Evolutionary conservation across 2,888 invertebrate species (phyloP).

Genomic region (Protophormia terraenovae): DNA sequence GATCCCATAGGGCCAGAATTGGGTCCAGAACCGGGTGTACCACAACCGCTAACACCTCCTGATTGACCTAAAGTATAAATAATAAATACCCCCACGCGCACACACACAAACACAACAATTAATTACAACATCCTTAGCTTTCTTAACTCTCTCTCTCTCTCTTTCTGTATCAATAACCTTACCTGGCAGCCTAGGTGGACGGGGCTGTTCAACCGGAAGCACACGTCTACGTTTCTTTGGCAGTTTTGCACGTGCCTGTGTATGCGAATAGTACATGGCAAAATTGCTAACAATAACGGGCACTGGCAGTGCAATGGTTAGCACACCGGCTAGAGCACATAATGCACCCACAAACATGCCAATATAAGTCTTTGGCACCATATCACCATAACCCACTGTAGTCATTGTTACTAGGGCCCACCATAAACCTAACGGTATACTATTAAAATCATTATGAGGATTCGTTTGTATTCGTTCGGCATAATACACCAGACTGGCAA

Average conservation of each 20-base stretch:
- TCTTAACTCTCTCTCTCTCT: no score
- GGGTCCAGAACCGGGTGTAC: constrained; percentile 81
- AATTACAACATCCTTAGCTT: background rate
- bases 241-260: constrained; percentile 98
- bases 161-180: constrained; percentile 61
- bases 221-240: constrained; percentile 99
- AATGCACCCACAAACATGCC: constrained; percentile 99
- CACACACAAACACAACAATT: background rate
- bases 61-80: constrained; percentile 78
- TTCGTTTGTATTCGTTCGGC: constrained; percentile 97
- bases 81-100: background rate
- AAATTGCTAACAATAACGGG: constrained; percentile 99
- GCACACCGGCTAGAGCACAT: constrained; percentile 98
- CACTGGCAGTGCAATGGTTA: constrained; percentile 99
- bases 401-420: constrained; percentile 99
- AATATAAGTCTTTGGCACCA: constrained; percentile 98
- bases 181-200: constrained; percentile 82
- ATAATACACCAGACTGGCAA: constrained; percentile 98
- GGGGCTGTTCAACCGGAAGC: constrained; percentile 95
- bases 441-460: constrained; percentile 98
- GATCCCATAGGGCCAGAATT: constrained; percentile 80
- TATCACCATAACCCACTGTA: constrained; percentile 98
- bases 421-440: constrained; percentile 98
- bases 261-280: constrained; percentile 97
- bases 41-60: constrained; percentile 80